Evolutionary conservation across 2,797 vertebrate species (phyloP).

Genomic region (Rhincodon typus): DNA sequence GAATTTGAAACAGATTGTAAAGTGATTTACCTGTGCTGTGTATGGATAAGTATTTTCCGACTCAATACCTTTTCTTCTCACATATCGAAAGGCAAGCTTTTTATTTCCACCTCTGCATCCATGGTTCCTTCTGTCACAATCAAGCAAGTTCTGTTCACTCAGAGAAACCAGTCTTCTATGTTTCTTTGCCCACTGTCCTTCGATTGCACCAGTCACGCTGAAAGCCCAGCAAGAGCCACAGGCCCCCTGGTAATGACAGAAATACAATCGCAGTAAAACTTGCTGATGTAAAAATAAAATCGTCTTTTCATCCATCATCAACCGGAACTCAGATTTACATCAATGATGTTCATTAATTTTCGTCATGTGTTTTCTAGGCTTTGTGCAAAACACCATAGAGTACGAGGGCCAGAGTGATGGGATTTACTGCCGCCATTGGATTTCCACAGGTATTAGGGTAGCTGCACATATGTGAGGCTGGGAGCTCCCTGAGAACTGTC

Average conservation of each 20-base stretch:
- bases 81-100: slow-evolving; percentile 45
- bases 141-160: slow-evolving; percentile 49
- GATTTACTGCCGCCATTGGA: too few relatives aligned
- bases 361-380: background rate
- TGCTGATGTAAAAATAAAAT: background rate
- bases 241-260: background rate
- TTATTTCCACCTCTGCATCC: slow-evolving; percentile 38
- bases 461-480: too few relatives aligned
- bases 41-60: slow-evolving; percentile 48
- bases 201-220: background rate
- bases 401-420: too few relatives aligned
- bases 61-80: slow-evolving; percentile 41
- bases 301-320: background rate
- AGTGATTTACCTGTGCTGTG: slow-evolving; percentile 34
- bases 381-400: too few relatives aligned
- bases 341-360: background rate
- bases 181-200: background rate
- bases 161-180: slow-evolving; percentile 29
- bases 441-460: too few relatives aligned
- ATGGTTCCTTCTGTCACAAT: slow-evolving; percentile 44
- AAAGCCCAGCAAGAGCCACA: slow-evolving; percentile 19
- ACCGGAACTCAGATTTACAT: background rate
- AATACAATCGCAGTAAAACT: background rate
- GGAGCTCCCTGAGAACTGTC: too few relatives aligned
- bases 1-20: background rate